A percentile compares a stretch with the other conserved stretches of the same genome.
Evolutionary conservation across 1,140 invertebrate species (phyloP).

Genomic region (Leptopilina boulardi): DNA sequence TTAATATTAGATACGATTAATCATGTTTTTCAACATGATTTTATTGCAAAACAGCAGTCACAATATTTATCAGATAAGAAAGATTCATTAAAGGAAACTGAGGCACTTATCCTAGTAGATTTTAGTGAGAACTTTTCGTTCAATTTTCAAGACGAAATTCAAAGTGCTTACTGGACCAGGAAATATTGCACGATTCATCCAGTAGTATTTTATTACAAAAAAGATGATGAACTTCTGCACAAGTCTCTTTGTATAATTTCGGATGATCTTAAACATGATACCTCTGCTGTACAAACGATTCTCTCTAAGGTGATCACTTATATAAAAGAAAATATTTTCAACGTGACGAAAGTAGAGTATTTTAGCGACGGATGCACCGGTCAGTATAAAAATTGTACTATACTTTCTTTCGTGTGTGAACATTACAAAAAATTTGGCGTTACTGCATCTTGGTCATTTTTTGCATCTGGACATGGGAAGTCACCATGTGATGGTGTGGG

Average conservation of each 20-base stretch:
- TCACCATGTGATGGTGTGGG: constrained; percentile 53
- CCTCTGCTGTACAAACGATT: background rate
- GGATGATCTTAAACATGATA: constrained; percentile 44
- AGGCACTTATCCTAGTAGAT: constrained; percentile 38
- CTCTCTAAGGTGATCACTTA: background rate
- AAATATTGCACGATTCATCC: constrained; percentile 42
- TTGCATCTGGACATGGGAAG: constrained; percentile 56
- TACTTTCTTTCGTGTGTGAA: constrained; percentile 41
- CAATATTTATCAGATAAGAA: constrained; percentile 37
- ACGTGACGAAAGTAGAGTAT: constrained; percentile 42
- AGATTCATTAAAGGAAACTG: constrained; percentile 8
- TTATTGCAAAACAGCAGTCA: constrained; percentile 37
- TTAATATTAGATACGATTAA: background rate
- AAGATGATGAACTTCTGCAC: constrained; percentile 25
- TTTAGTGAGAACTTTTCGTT: constrained; percentile 44
- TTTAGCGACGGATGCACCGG: constrained; percentile 37
- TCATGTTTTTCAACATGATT: constrained; percentile 41
- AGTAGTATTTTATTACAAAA: constrained; percentile 34
- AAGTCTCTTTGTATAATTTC: constrained; percentile 35
- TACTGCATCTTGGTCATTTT: constrained; percentile 50
- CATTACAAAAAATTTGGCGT: constrained; percentile 41
- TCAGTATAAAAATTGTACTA: constrained; percentile 52
- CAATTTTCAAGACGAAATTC: constrained; percentile 39
- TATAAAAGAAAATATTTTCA: constrained; percentile 32
- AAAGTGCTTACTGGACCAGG: constrained; percentile 41